Conservation (phyloP, 2,888 invertebrate species). For the Tipula vernalis region DNA sequence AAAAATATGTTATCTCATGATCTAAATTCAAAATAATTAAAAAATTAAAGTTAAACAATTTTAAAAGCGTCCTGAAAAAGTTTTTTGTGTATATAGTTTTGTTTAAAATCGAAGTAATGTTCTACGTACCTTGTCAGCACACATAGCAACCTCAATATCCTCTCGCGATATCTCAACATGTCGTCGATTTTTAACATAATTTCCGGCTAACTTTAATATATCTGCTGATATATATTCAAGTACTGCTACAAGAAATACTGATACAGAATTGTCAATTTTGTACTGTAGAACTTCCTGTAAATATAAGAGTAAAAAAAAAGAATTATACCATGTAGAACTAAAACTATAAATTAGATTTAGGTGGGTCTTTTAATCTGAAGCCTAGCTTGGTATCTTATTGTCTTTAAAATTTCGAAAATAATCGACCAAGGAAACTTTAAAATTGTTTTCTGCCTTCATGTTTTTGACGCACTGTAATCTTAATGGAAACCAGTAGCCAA, state of each 20-base stretch:
- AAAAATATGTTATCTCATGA: background rate
- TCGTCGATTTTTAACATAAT: slow-evolving; percentile 93
- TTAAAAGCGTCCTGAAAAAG: background rate
- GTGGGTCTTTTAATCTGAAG: too few relatives aligned
- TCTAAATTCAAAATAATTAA: background rate
- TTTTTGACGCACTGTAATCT: too few relatives aligned
- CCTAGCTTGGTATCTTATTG: too few relatives aligned
- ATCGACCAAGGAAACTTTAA: too few relatives aligned
- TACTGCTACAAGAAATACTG: slow-evolving; percentile 83
- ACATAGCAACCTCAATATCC: slow-evolving; percentile 95
- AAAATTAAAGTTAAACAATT: background rate
- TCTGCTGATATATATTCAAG: slow-evolving; percentile 92
- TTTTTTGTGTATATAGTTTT: background rate
- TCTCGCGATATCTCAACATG: slow-evolving; percentile 83
- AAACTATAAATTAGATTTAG: too few relatives aligned
- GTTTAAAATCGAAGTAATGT: background rate
- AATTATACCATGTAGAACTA: background rate
- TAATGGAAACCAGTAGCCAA: too few relatives aligned
- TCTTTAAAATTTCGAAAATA: too few relatives aligned
- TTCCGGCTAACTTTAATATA: slow-evolving; percentile 89
- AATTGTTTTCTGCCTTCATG: too few relatives aligned
- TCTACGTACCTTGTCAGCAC: slow-evolving; percentile 78
- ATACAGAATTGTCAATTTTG: slow-evolving; percentile 78
- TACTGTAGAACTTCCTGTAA: slow-evolving; percentile 71
- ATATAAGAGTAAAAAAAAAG: slow-evolving; percentile 15